These are phyloP conservation scores for Schizotus pectinicornis DNA, from an alignment of 2,888 invertebrate genomes.

Conservation along the genomic window DNA sequence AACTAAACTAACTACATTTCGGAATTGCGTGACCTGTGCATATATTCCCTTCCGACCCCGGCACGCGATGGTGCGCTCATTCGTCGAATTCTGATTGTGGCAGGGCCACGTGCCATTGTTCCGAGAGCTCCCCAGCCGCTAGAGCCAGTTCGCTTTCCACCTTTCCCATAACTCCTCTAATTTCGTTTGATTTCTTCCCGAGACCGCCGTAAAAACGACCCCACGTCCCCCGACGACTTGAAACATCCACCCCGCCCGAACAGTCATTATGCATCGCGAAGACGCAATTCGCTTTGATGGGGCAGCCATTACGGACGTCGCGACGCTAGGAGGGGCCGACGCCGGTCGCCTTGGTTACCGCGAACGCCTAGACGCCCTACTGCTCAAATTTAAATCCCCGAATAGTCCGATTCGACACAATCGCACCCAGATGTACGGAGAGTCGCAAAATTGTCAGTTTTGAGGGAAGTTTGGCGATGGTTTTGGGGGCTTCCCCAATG, in stretches of 20 bases:
- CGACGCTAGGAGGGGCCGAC: conserved; percentile 38
- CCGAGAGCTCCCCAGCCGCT: conserved; percentile 31
- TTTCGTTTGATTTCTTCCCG: conserved; percentile 15
- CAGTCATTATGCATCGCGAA: neutral
- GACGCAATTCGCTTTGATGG: neutral
- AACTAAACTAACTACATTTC: conserved; percentile 51
- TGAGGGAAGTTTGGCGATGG: neutral
- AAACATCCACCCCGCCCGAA: neutral
- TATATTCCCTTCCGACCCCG: conserved; percentile 49
- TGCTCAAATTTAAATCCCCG: conserved; percentile 5
- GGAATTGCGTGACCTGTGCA: conserved; percentile 53
- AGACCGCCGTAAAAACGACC: neutral
- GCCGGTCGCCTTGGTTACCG: conserved; percentile 37
- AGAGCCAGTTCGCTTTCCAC: conserved; percentile 5
- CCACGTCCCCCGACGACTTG: neutral
- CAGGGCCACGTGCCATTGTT: conserved; percentile 53
- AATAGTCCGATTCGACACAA: conserved; percentile 5
- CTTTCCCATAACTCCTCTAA: conserved; percentile 8
- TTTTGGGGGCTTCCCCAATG: neutral
- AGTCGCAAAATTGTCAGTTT: no score
- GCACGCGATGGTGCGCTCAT: conserved; percentile 53
- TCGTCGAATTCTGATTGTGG: conserved; percentile 55
- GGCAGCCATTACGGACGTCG: conserved; percentile 42
- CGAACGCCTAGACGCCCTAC: conserved; percentile 26
- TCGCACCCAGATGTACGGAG: no score